phyloP scores from a whole-genome alignment of 2,113 vertebrate genomes.

The Callaeas wilsoni region DNA sequence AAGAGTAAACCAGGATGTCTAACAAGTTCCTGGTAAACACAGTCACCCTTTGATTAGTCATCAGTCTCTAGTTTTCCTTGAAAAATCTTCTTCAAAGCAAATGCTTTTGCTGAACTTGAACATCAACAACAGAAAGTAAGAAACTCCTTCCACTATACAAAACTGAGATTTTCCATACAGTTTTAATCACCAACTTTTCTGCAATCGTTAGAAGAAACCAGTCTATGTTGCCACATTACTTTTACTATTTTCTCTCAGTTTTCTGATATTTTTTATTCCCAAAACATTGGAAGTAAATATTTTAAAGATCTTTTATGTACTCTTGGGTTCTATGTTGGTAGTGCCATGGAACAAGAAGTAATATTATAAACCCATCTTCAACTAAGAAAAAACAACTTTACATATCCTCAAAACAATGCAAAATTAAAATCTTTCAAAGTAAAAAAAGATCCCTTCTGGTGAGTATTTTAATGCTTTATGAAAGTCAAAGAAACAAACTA shows the following conservation, averaged over 20 bases:
- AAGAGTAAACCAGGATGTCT: background rate
- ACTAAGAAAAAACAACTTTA: background rate
- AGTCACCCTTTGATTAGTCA: background rate
- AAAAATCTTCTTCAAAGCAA: background rate
- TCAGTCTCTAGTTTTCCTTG: background rate
- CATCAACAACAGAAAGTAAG: background rate
- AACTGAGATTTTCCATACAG: background rate
- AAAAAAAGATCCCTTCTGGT: background rate
- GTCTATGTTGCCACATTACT: background rate
- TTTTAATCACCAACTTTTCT: background rate
- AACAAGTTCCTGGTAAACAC: background rate
- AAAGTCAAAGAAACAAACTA: background rate
- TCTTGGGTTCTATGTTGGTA: background rate
- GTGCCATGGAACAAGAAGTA: background rate
- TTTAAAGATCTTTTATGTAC: background rate
- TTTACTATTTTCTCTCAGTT: background rate
- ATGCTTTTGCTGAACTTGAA: background rate
- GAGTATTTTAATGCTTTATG: background rate
- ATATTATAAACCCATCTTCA: background rate
- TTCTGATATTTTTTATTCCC: background rate
- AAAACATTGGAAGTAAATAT: background rate
- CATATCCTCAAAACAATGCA: background rate
- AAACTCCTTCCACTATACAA: background rate
- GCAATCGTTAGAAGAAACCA: background rate
- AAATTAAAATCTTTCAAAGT: background rate